phyloP scores from a whole-genome alignment of 2,797 vertebrate genomes.

The Streptopelia turtur region DNA sequence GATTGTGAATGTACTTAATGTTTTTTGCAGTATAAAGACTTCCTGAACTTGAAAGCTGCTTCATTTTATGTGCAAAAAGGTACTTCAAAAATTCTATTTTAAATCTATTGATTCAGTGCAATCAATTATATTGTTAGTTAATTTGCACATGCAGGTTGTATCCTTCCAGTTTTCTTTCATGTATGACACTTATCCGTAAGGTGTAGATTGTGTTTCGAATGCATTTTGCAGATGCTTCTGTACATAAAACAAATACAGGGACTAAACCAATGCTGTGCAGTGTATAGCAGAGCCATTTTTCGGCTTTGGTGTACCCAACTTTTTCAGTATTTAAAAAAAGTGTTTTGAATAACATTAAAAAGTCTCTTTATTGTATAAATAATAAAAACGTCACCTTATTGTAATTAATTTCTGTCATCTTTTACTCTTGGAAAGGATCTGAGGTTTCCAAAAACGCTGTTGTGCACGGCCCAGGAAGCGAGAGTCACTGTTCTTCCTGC shows the following conservation, averaged over 20 bases:
- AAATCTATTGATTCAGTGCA: constrained; percentile 87
- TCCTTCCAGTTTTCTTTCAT: constrained; percentile 87
- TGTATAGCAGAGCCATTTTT: constrained; percentile 95
- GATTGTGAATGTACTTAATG: constrained; percentile 98
- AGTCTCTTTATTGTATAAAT: constrained; percentile 96
- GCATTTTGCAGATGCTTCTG: constrained; percentile 94
- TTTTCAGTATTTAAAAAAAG: constrained; percentile 99
- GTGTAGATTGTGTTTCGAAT: constrained; percentile 89
- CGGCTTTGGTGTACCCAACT: constrained; percentile 95
- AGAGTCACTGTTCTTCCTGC: not conserved
- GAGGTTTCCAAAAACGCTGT: not conserved
- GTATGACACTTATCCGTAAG: constrained; percentile 86
- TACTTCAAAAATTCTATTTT: constrained; percentile 88
- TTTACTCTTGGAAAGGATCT: not conserved
- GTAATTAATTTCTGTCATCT: constrained; percentile 56
- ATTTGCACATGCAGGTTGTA: constrained; percentile 92
- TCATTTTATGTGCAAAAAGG: constrained; percentile 91
- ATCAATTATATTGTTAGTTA: constrained; percentile 81
- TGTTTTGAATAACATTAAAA: constrained; percentile 99
- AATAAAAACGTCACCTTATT: constrained; percentile 84
- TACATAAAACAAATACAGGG: constrained; percentile 90
- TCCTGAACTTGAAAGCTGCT: constrained; percentile 94
- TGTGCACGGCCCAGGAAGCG: rapidly evolving
- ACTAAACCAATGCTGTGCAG: constrained; percentile 90
- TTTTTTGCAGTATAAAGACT: constrained; percentile 92